phyloP scores from a whole-genome alignment of 2,888 invertebrate genomes.

The Standfussiana lucernea region DNA sequence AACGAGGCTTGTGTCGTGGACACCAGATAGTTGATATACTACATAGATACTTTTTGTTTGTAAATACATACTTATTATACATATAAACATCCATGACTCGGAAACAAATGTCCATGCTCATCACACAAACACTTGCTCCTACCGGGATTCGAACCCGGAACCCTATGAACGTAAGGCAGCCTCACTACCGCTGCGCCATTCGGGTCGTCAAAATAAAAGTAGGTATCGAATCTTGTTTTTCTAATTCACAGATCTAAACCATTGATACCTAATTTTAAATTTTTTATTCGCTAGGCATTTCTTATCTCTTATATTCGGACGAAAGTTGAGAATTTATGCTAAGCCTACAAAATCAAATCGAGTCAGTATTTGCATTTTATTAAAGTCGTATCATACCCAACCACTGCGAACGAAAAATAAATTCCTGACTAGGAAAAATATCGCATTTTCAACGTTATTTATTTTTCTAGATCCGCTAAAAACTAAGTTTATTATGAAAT shows the following conservation, averaged over 20 bases:
- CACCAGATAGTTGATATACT: too few relatives aligned
- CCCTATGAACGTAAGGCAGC: too few relatives aligned
- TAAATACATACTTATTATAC: too few relatives aligned
- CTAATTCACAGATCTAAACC: not conserved
- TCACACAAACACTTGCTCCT: too few relatives aligned
- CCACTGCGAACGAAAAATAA: conserved; percentile 18
- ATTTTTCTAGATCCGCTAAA: conserved; percentile 5
- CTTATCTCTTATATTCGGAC: not conserved
- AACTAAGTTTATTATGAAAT: conserved; percentile 29
- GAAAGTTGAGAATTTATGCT: conserved; percentile 1
- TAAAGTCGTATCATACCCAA: conserved; percentile 19
- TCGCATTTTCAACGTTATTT: conserved; percentile 16
- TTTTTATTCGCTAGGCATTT: not conserved
- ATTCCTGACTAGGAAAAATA: conserved; percentile 3
- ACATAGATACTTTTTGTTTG: too few relatives aligned
- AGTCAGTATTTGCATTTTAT: conserved; percentile 36
- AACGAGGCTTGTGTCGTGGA: too few relatives aligned
- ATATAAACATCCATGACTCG: too few relatives aligned
- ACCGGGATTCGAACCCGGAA: too few relatives aligned
- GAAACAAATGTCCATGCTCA: too few relatives aligned
- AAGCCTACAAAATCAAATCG: conserved; percentile 19
- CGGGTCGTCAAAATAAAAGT: too few relatives aligned
- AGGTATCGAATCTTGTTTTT: not conserved
- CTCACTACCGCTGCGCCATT: too few relatives aligned
- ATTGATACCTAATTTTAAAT: not conserved